phyloP scores from a whole-genome alignment of 2,113 vertebrate species.

The Notarius quadriscutis region DNA sequence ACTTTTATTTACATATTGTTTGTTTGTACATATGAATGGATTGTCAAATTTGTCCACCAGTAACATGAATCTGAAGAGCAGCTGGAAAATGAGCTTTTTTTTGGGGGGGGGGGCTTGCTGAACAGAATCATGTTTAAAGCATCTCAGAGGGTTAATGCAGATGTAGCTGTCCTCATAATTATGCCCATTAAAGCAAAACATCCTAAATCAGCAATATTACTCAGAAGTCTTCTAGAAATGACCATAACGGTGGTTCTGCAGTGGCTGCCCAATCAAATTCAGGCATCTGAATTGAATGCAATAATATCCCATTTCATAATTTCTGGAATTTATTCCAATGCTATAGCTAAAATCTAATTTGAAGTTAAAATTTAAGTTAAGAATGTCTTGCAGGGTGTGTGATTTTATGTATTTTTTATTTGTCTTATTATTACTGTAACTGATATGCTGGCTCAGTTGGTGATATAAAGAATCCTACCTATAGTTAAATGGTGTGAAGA shows the following conservation, averaged over 20 bases:
- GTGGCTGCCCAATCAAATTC: background rate
- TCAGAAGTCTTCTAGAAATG: background rate
- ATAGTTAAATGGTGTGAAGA: background rate
- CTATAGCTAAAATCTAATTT: background rate
- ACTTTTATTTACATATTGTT: background rate
- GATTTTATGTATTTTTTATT: background rate
- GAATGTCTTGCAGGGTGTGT: background rate
- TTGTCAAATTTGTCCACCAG: background rate
- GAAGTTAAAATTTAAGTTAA: background rate
- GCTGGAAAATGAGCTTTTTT: too few species aligned
- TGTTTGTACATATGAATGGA: background rate
- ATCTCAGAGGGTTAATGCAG: background rate
- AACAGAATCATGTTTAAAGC: background rate
- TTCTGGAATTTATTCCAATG: slow-evolving; percentile 3
- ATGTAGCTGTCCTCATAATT: slow-evolving; percentile 15
- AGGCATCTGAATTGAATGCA: background rate
- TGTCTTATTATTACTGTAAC: background rate
- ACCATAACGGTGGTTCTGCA: background rate
- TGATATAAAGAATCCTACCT: background rate
- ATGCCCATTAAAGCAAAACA: slow-evolving; percentile 1
- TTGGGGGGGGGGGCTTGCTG: background rate
- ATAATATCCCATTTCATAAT: background rate
- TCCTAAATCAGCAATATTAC: background rate
- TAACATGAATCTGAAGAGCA: background rate
- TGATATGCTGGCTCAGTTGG: background rate